Evolutionary conservation across 1,140 invertebrate species (phyloP), one percentile per base, ranked within the genome.

Genomic region (Nebria ingens): DNA sequence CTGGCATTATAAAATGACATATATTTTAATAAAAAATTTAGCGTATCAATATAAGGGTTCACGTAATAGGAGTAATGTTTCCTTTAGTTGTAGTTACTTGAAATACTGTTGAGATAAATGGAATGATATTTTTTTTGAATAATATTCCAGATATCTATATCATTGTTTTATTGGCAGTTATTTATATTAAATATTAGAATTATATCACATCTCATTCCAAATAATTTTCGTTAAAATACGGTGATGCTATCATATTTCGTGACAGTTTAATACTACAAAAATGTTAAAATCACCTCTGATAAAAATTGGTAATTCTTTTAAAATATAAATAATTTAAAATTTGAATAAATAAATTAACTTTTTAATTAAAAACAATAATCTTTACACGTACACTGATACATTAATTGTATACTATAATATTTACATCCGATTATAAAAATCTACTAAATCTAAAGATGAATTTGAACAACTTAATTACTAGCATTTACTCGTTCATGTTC

Each of bases 401-500:
- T 6, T 34, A 34, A 34, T 34, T 34, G n/a, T n/a, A n/a, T n/a
- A 34, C n/a, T 34, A 34, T 34, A 34, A 45, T 45, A 45, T 45
- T 12, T 45, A 45, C 40, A 45, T 12, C 17, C 3, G 17, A 4
- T 11, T 12, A 12, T 11, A 12, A 12, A 45, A 45, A 45, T 45
- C 9, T 45, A 45, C 17, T 4, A 45, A 11, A 4, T 45, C 17
- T 45, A 9, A 4, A 11, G 6, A 45, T 45, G 9, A 11, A 45
- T 9, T n/a, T n/a, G 6, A 34, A 34, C 15, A 9, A 12, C 6
- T 53, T 56, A 62, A 56, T 60, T 61, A 49, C 58, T 63, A 6
- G 55, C 54, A 51, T 55, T 55, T 54, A 58, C 59, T 52, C 54
- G 54, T 53, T 66, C 62, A 40, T 60, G 57, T 25, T 62, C 58